Conservation (phyloP, 2,113 vertebrate species). For the Pelvicachromis taeniatus region DNA sequence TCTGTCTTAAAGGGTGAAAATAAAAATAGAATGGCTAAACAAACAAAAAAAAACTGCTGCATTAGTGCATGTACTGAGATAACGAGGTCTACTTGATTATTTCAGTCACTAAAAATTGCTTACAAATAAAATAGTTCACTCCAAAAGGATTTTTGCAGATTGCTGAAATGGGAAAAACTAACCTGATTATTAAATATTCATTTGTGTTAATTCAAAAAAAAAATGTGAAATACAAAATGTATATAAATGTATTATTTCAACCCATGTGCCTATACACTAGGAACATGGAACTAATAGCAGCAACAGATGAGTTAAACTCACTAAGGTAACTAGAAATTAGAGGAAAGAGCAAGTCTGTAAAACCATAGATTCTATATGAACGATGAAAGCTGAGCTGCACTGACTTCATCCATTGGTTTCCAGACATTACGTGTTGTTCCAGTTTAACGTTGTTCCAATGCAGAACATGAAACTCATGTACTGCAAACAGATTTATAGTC, state of each 20-base stretch:
- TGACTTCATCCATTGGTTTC: neutral
- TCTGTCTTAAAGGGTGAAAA: neutral
- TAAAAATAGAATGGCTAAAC: neutral
- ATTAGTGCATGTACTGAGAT: neutral
- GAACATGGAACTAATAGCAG: neutral
- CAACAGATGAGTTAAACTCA: neutral
- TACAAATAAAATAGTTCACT: neutral
- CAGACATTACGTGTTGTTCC: too few species aligned
- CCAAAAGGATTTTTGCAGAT: neutral
- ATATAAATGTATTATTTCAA: neutral
- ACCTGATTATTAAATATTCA: neutral
- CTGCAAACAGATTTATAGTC: neutral
- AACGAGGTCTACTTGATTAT: neutral
- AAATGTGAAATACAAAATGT: neutral
- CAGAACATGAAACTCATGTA: fast-evolving
- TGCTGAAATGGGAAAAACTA: neutral
- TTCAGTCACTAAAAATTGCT: neutral
- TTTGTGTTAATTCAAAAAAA: neutral
- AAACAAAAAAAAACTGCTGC: neutral
- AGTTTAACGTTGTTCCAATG: neutral
- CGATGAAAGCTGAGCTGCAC: neutral
- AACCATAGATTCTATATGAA: neutral
- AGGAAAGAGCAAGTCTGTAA: neutral
- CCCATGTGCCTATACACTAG: neutral
- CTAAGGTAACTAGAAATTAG: neutral